Evolutionary conservation across 1,140 invertebrate genomes (phyloP).

Genomic region (Oreohelix idahoensis): DNA sequence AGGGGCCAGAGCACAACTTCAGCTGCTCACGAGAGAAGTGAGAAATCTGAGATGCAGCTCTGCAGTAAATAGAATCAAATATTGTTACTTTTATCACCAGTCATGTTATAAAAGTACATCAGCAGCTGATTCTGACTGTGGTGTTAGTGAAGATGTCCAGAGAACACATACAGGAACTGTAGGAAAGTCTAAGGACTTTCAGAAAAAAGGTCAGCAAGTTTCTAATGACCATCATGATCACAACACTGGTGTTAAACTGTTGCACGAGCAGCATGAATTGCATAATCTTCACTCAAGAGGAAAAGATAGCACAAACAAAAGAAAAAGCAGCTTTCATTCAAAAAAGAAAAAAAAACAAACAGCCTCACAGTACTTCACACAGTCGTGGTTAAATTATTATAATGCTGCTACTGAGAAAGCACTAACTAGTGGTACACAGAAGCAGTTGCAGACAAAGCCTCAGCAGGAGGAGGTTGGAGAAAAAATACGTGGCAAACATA

Average conservation of each 20-base stretch:
- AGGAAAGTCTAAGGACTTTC: background rate
- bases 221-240: background rate
- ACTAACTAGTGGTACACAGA: background rate
- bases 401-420: background rate
- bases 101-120: background rate
- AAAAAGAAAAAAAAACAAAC: background rate
- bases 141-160: background rate
- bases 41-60: background rate
- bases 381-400: background rate
- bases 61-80: background rate
- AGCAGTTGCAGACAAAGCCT: background rate
- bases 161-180: background rate
- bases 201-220: background rate
- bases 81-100: background rate
- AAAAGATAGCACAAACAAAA: background rate
- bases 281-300: background rate
- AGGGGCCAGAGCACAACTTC: background rate
- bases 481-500: background rate
- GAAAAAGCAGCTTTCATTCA: background rate
- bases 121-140: background rate
- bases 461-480: background rate
- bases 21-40: background rate
- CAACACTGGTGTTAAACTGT: background rate
- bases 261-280: background rate
- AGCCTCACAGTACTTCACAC: background rate